Evolutionary conservation across 2,797 vertebrate species (phyloP).

Genomic region (Falco peregrinus): DNA sequence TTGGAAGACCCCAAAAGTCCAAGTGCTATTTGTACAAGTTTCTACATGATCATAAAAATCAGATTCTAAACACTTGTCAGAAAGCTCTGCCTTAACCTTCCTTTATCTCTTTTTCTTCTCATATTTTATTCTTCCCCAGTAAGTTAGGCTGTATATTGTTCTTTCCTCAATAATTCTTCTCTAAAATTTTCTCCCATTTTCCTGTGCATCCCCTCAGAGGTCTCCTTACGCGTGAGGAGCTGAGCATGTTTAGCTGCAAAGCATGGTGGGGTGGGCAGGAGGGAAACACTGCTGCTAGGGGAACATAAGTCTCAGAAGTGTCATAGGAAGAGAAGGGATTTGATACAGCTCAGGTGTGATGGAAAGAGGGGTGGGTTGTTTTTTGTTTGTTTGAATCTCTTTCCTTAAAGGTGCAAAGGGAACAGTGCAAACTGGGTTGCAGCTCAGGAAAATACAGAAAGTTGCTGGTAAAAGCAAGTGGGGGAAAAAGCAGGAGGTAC

Average conservation of each 20-base stretch:
- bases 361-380: fast-evolving
- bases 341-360: background rate
- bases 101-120: background rate
- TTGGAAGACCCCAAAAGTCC: background rate
- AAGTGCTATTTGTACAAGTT: background rate
- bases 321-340: background rate
- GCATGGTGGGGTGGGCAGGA: background rate
- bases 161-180: background rate
- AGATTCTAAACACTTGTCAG: background rate
- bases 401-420: background rate
- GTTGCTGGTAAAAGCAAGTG: background rate
- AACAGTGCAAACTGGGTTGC: background rate
- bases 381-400: background rate
- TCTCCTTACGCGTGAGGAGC: background rate
- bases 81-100: background rate
- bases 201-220: background rate
- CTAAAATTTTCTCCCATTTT: background rate
- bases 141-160: background rate
- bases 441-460: background rate
- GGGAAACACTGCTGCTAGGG: background rate
- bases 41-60: background rate
- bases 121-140: background rate
- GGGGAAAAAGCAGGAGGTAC: background rate
- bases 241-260: background rate
- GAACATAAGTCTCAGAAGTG: background rate